Evolutionary conservation across 2,888 invertebrate genomes (phyloP).

Genomic region (Hypsopygia costalis): DNA sequence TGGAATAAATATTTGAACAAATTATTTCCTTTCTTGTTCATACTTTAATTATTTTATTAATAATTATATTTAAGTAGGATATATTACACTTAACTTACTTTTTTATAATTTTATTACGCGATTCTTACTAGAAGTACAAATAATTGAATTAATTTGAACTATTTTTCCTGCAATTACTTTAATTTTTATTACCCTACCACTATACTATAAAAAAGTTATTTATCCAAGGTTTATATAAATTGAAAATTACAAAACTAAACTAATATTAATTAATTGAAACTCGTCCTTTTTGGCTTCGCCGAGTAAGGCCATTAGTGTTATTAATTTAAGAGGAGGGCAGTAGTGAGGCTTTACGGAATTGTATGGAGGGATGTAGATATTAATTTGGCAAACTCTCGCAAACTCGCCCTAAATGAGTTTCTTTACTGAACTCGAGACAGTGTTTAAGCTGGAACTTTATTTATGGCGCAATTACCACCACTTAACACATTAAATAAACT

Average conservation of each 20-base stretch:
- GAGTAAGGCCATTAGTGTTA: constrained; percentile 3
- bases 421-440: constrained; percentile 21
- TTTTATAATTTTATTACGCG: too few species aligned
- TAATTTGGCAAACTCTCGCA: constrained; percentile 22
- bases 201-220: too few species aligned
- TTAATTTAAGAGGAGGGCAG: constrained; percentile 5
- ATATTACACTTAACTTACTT: too few species aligned
- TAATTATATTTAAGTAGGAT: too few species aligned
- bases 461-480: constrained; percentile 32
- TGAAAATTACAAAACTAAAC: neutral
- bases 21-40: too few species aligned
- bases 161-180: too few species aligned
- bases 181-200: too few species aligned
- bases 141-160: too few species aligned
- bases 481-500: constrained; percentile 25
- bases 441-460: constrained; percentile 25
- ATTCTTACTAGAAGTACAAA: too few species aligned
- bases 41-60: too few species aligned
- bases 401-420: constrained; percentile 24
- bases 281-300: neutral
- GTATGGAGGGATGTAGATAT: constrained; percentile 14
- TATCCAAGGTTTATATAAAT: too few species aligned
- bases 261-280: constrained; percentile 2
- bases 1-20: too few species aligned
- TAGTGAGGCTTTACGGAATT: constrained; percentile 11